A percentile compares a stretch with the other conserved stretches of the same genome.
Conservation (phyloP, 2,888 invertebrate species). For the Pyrocoelia pectoralis region DNA sequence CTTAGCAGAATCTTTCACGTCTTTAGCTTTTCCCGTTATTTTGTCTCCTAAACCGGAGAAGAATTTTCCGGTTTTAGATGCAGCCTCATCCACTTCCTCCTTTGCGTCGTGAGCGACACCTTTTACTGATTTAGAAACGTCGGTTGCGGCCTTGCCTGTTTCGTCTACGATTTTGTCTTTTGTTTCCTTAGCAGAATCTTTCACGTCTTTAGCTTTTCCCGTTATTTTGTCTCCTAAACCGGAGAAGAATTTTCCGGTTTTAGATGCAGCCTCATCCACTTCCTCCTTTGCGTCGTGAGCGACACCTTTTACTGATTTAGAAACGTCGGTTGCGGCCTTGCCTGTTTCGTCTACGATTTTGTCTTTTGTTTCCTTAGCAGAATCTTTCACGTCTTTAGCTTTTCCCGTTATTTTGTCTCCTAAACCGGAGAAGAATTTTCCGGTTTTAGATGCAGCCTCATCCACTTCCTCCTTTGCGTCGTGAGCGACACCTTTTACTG, state of each 20-base stretch:
- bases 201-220: conserved; percentile 25
- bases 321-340: conserved; percentile 21
- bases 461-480: conserved; percentile 9
- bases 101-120: too few species aligned
- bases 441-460: conserved; percentile 13
- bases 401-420: conserved; percentile 5
- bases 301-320: conserved; percentile 20
- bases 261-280: conserved; percentile 26
- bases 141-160: conserved; percentile 27
- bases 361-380: conserved; percentile 23
- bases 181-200: conserved; percentile 11
- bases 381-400: conserved; percentile 26
- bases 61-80: too few species aligned
- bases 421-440: neutral
- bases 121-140: neutral
- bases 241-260: conserved; percentile 37
- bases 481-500: conserved; percentile 7
- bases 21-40: too few species aligned
- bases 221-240: conserved; percentile 31
- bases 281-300: conserved; percentile 5
- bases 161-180: conserved; percentile 31
- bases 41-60: too few species aligned
- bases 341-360: conserved; percentile 2
- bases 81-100: too few species aligned
- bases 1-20: too few species aligned